A percentile compares a stretch with the other conserved stretches of the same genome.
phyloP scores from a whole-genome alignment of 1,140 invertebrate species.

The Amyelois transitella region DNA sequence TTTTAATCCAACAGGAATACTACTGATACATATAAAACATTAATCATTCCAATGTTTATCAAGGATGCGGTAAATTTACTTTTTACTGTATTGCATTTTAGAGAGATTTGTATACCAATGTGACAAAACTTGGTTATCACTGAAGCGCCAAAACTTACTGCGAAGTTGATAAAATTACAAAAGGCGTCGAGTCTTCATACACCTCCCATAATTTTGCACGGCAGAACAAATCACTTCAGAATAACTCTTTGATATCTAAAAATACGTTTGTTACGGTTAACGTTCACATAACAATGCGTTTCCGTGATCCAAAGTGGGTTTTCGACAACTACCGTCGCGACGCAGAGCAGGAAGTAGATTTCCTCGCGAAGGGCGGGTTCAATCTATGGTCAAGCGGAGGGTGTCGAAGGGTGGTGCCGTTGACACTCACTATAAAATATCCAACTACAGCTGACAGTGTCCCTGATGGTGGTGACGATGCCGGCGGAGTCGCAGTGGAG shows the following conservation, averaged over 20 bases:
- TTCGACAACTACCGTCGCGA: not conserved
- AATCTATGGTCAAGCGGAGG: not conserved
- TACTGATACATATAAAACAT: no score
- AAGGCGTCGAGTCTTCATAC: not conserved
- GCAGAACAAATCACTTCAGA: constrained; percentile 4
- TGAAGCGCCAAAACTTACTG: not conserved
- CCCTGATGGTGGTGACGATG: constrained; percentile 74
- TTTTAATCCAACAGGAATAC: no score
- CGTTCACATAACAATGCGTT: constrained; percentile 2
- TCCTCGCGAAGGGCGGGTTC: constrained; percentile 22
- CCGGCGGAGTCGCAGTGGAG: constrained; percentile 71
- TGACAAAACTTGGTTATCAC: not conserved
- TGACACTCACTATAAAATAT: constrained; percentile 77
- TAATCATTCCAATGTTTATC: no score
- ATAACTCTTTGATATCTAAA: not conserved
- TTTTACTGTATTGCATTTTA: no score
- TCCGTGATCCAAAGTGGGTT: not conserved
- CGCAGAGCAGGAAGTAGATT: constrained; percentile 11
- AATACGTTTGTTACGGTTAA: constrained; percentile 1
- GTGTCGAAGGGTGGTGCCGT: constrained; percentile 13
- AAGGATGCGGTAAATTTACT: no score
- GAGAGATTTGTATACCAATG: not conserved
- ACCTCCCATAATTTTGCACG: not conserved
- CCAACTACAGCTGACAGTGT: constrained; percentile 77
- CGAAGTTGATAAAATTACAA: not conserved